phyloP scores from a whole-genome alignment of 2,113 vertebrate species.

The Pluvianellus socialis region DNA sequence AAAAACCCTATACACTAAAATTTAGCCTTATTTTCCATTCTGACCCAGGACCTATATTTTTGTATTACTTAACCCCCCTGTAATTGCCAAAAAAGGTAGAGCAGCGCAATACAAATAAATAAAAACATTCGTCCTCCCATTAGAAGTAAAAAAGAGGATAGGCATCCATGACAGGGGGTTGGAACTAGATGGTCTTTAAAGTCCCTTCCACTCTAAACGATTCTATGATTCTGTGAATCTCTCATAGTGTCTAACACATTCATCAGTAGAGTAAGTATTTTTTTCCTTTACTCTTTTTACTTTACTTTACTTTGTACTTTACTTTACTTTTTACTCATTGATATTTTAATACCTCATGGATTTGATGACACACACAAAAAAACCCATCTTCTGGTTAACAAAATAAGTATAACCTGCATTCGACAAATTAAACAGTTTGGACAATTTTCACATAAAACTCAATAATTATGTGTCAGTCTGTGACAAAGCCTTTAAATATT shows the following conservation, averaged over 20 bases:
- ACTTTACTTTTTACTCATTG: too few relatives aligned
- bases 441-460: neutral
- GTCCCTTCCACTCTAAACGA: too few relatives aligned
- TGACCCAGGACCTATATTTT: neutral
- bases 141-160: neutral
- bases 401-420: neutral
- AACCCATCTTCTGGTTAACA: neutral
- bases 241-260: neutral
- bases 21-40: neutral
- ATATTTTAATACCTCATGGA: neutral
- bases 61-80: neutral
- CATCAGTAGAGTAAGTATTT: neutral
- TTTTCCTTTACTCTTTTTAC: neutral
- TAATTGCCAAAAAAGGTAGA: neutral
- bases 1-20: accelerated
- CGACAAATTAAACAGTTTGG: neutral
- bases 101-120: neutral
- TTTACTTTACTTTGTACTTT: too few relatives aligned
- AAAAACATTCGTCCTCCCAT: neutral
- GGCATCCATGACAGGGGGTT: neutral
- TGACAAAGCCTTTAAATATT: neutral
- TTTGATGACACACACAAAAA: neutral
- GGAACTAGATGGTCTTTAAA: too few relatives aligned
- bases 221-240: neutral
- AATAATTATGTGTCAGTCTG: neutral